Conservation (phyloP, 2,797 vertebrate genomes). For the Pteronotus mesoamericanus region DNA sequence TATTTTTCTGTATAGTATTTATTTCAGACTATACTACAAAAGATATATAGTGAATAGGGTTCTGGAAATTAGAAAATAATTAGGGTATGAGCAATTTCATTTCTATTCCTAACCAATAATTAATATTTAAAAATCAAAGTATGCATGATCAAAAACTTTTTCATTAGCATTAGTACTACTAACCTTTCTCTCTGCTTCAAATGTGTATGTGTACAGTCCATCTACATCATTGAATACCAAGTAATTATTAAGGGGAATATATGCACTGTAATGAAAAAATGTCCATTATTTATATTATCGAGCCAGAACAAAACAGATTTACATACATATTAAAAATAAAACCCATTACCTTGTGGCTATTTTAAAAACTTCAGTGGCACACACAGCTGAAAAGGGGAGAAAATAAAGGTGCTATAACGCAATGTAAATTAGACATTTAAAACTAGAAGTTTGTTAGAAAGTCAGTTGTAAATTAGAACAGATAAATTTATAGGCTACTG, state of each 20-base stretch:
- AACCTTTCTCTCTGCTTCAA: constrained; percentile 98
- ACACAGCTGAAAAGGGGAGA: constrained; percentile 87
- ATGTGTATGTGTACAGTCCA: constrained; percentile 95
- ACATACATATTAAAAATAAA: constrained; percentile 43
- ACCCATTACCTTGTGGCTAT: constrained; percentile 93
- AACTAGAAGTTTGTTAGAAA: constrained; percentile 7
- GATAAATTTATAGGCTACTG: neutral
- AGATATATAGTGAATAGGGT: neutral
- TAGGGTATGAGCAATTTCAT: neutral
- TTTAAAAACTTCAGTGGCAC: constrained; percentile 97
- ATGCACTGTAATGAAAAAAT: constrained; percentile 86
- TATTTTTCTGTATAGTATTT: constrained; percentile 8
- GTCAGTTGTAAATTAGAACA: constrained; percentile 11
- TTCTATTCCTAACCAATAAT: constrained; percentile 7
- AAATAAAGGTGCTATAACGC: constrained; percentile 37
- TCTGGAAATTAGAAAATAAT: constrained; percentile 15
- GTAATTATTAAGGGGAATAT: constrained; percentile 98
- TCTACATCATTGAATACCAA: constrained; percentile 97
- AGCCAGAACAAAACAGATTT: constrained; percentile 31
- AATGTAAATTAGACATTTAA: constrained; percentile 32
- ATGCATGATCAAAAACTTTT: neutral
- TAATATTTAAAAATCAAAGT: constrained; percentile 31
- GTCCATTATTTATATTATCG: constrained; percentile 6
- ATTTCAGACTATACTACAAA: constrained; percentile 21
- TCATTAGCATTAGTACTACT: constrained; percentile 60